Evolutionary conservation across 2,113 vertebrate species (phyloP).

Genomic region (Cairina moschata): DNA sequence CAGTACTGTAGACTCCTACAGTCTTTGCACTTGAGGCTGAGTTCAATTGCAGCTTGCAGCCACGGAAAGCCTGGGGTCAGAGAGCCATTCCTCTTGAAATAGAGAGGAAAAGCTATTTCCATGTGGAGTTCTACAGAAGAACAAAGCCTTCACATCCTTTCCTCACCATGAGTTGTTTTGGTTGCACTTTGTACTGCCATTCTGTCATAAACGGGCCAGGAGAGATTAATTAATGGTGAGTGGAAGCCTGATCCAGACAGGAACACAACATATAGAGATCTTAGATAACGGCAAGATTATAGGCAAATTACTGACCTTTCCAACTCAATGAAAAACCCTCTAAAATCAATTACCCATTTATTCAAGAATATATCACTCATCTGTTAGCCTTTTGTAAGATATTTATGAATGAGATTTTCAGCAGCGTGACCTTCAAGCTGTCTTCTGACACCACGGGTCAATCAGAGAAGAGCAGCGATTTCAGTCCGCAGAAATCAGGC

Average conservation of each 20-base stretch:
- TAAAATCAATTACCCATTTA: background rate
- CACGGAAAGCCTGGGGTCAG: background rate
- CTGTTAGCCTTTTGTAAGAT: background rate
- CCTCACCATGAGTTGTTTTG: background rate
- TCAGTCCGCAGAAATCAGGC: background rate
- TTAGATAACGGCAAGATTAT: background rate
- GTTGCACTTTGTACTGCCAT: background rate
- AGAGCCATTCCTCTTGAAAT: background rate
- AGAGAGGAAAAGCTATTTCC: background rate
- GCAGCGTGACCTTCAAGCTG: slow-evolving; percentile 1
- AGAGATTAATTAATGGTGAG: background rate
- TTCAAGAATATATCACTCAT: background rate
- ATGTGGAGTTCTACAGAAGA: rapidly evolving
- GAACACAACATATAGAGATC: background rate
- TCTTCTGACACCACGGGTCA: background rate
- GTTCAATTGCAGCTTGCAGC: background rate
- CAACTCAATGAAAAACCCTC: background rate
- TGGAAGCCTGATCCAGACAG: background rate
- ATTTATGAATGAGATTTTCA: slow-evolving; percentile 18
- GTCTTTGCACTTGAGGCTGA: background rate
- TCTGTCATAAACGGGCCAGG: background rate
- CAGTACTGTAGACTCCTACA: background rate
- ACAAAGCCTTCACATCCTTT: background rate
- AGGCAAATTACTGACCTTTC: background rate
- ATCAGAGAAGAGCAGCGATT: background rate